A percentile compares a stretch with the other conserved stretches of the same genome.
phyloP scores from a whole-genome alignment of 2,113 vertebrate species.

The Channa maculata region DNA sequence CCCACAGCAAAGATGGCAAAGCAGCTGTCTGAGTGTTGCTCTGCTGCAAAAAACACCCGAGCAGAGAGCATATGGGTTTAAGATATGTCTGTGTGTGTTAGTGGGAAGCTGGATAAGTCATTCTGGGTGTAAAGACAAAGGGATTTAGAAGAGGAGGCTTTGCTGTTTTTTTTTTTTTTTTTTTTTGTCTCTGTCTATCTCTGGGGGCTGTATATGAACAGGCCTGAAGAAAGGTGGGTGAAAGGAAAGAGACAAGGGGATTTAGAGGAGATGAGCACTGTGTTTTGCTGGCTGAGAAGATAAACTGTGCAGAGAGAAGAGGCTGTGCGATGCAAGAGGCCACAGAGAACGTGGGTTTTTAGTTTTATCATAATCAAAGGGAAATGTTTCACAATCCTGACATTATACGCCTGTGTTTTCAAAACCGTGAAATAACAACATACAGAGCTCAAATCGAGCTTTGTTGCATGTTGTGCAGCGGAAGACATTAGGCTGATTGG shows the following conservation, averaged over 20 bases:
- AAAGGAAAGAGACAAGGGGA: slow-evolving; percentile 46
- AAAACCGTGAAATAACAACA: not conserved
- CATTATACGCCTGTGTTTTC: not conserved
- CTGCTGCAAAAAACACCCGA: slow-evolving; percentile 36
- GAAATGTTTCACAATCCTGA: slow-evolving; percentile 4
- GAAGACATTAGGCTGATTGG: too few relatives aligned
- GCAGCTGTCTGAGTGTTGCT: slow-evolving; percentile 37
- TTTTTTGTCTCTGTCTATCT: slow-evolving; percentile 43
- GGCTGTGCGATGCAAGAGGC: not conserved
- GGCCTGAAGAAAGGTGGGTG: slow-evolving; percentile 27
- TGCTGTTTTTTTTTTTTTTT: not conserved
- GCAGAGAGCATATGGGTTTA: slow-evolving; percentile 6
- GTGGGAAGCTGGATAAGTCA: slow-evolving; percentile 38
- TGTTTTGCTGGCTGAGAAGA: slow-evolving; percentile 40
- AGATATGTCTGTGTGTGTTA: slow-evolving; percentile 10
- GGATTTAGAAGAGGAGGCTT: slow-evolving; percentile 50
- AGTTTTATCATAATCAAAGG: slow-evolving; percentile 1
- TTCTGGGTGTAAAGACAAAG: slow-evolving; percentile 54
- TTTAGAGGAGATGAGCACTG: slow-evolving; percentile 33
- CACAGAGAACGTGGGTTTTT: slow-evolving; percentile 15
- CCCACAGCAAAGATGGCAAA: slow-evolving; percentile 36
- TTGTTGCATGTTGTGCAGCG: too few relatives aligned
- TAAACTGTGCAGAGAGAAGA: slow-evolving; percentile 15
- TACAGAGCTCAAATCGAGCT: not conserved
- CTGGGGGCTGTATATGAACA: slow-evolving; percentile 36